phyloP scores from a whole-genome alignment of 2,888 invertebrate species.

The Oxyscelio sp. region DNA sequence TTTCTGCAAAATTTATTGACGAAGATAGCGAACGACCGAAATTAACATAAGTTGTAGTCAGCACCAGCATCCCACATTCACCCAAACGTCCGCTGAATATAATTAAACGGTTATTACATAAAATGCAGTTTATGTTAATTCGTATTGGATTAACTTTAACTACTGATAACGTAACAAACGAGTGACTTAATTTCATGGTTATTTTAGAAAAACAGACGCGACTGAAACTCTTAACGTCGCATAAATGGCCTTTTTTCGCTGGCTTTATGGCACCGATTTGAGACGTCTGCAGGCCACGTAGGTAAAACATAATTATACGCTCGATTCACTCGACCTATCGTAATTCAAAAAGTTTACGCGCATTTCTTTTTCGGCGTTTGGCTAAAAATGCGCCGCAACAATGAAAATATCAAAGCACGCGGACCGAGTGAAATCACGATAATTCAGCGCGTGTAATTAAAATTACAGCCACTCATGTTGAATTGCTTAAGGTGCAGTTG shows the following conservation, averaged over 20 bases:
- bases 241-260: no score
- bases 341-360: conserved; percentile 30
- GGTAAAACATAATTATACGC: conserved; percentile 38
- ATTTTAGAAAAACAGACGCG: conserved; percentile 18
- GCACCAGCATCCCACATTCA: conserved; percentile 22
- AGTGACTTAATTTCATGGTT: conserved; percentile 21
- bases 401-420: conserved; percentile 46
- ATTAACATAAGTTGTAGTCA: conserved; percentile 42
- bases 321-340: conserved; percentile 25
- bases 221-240: conserved; percentile 4
- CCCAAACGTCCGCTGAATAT: conserved; percentile 29
- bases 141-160: not conserved
- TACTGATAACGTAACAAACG: conserved; percentile 41
- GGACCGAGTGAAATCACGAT: conserved; percentile 49
- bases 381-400: conserved; percentile 37
- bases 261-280: conserved; percentile 34
- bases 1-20: not conserved
- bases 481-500: conserved; percentile 55
- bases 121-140: conserved; percentile 22
- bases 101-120: conserved; percentile 47
- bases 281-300: not conserved
- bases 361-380: not conserved
- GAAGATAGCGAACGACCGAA: conserved; percentile 26
- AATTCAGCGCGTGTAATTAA: conserved; percentile 60
- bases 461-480: conserved; percentile 44